Percentiles rank a stretch among this genome's conserved stretches.
These are phyloP conservation scores for Luehdorfia chinensis DNA, from an alignment of 1,140 invertebrate genomes.

Conservation along the genomic window DNA sequence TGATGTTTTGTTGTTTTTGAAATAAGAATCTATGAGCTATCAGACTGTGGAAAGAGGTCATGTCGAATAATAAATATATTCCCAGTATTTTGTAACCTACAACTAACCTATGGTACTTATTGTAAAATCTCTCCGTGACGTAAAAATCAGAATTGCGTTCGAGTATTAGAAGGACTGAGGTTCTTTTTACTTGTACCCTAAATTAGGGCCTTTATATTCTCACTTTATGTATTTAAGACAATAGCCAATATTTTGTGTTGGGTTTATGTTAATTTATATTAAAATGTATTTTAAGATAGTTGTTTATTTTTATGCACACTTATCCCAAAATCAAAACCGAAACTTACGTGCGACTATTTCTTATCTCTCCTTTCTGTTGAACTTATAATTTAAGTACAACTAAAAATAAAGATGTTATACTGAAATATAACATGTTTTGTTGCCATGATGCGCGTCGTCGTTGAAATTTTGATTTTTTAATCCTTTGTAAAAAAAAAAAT, in stretches of 20 bases:
- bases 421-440: no score
- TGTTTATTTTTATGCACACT: conserved; percentile 31
- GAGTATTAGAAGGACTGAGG: conserved; percentile 72
- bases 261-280: conserved; percentile 75
- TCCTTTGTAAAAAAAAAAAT: no score
- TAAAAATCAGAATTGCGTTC: conserved; percentile 33
- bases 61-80: conserved; percentile 1
- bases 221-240: conserved; percentile 55
- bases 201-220: conserved; percentile 74
- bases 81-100: conserved; percentile 27
- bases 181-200: conserved; percentile 75
- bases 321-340: no score
- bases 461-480: conserved; percentile 1
- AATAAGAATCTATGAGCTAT: background rate
- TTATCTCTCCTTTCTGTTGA: no score
- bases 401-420: no score
- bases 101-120: conserved; percentile 34
- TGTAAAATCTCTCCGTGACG: conserved; percentile 14
- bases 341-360: no score
- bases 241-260: conserved; percentile 71
- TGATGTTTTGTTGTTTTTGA: background rate
- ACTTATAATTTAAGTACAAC: no score
- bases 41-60: background rate
- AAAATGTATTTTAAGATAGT: conserved; percentile 64
- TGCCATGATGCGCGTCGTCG: no score